phyloP scores from a whole-genome alignment of 2,888 invertebrate genomes.

The Leucophenga maculata region DNA sequence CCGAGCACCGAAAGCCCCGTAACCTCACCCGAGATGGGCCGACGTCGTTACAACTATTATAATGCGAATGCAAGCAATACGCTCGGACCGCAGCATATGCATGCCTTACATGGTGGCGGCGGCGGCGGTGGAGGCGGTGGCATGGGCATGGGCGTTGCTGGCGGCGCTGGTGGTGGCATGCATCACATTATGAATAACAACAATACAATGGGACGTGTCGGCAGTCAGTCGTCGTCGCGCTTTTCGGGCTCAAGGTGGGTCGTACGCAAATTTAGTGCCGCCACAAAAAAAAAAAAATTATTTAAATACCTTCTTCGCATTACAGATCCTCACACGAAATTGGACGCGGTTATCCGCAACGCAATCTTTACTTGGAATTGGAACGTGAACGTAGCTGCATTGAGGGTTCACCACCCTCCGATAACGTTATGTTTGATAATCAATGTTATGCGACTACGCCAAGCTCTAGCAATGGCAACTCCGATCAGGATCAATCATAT shows the following conservation, averaged over 20 bases:
- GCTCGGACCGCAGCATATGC: conserved; percentile 76
- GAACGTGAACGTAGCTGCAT: conserved; percentile 78
- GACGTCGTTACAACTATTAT: conserved; percentile 82
- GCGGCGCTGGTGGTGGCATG: conserved; percentile 71
- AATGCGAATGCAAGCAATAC: conserved; percentile 72
- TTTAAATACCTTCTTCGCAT: neutral
- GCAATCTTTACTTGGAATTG: conserved; percentile 85
- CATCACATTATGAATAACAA: conserved; percentile 77
- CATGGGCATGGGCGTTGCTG: conserved; percentile 39
- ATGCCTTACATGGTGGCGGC: conserved; percentile 64
- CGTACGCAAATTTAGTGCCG: conserved; percentile 28
- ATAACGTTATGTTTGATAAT: conserved; percentile 95
- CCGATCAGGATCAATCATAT: conserved; percentile 86
- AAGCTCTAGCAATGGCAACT: conserved; percentile 93
- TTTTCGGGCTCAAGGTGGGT: conserved; percentile 77
- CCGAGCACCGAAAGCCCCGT: conserved; percentile 91
- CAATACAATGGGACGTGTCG: conserved; percentile 73
- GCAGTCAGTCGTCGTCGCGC: conserved; percentile 77
- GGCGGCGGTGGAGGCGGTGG: conserved; percentile 32
- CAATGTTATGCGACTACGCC: conserved; percentile 96
- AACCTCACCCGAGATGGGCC: conserved; percentile 92
- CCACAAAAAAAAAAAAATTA: neutral
- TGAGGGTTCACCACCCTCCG: conserved; percentile 87
- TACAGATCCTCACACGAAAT: conserved; percentile 81
- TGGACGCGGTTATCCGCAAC: conserved; percentile 80